phyloP scores from a whole-genome alignment of 2,797 vertebrate species.

The Myotis daubentonii region DNA sequence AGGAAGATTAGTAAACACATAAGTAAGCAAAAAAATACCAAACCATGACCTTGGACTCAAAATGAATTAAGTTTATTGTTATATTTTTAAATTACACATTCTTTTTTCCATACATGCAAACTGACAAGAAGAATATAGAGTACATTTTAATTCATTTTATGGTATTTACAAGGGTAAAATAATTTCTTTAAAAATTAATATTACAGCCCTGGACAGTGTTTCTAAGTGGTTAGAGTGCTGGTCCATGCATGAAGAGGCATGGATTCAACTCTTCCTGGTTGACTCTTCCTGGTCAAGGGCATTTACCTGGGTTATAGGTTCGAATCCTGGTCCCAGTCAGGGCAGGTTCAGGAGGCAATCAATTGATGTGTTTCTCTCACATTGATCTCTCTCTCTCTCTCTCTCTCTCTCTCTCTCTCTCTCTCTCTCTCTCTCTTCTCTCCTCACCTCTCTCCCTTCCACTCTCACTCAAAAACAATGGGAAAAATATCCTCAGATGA shows the following conservation, averaged over 20 bases:
- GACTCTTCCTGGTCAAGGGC: no score
- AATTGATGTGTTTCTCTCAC: no score
- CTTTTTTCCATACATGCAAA: background rate
- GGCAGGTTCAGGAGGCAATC: no score
- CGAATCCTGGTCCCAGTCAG: no score
- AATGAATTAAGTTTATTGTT: background rate
- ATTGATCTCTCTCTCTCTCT: background rate
- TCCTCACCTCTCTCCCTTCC: background rate
- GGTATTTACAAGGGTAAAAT: background rate
- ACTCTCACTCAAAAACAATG: background rate
- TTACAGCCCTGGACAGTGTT: no score
- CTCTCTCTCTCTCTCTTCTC: background rate
- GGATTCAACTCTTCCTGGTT: no score
- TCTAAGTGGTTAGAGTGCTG: no score
- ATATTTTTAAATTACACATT: background rate
- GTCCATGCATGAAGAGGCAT: no score
- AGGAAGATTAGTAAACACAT: background rate
- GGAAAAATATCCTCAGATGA: background rate
- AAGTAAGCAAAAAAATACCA: background rate
- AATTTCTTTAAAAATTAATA: background rate
- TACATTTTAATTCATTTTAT: background rate
- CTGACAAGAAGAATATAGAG: background rate
- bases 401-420: background rate
- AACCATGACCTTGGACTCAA: background rate
- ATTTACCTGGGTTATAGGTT: no score